Base-by-base conservation (phyloP, 2,888 invertebrate genomes). In the Spisula subtruncata region DNA sequence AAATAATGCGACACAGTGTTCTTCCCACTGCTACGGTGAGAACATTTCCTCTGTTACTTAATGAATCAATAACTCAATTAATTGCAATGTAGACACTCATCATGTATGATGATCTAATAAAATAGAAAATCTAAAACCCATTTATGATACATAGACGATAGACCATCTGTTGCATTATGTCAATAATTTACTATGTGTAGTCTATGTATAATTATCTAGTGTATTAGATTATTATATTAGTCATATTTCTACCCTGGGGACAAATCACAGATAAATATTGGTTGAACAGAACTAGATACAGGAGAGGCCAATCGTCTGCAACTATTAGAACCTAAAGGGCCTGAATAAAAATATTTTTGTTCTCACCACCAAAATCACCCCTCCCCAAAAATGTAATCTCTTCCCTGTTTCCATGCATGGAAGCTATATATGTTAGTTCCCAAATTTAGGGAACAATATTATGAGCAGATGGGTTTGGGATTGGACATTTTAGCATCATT, bases 171-270 rank as follows among this genome's bases (percentile, higher is more conserved):
- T 66, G 60, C 60, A 66, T 0, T n/a, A 8, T 25, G 60, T 66
- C 60, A 66, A 66, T 66, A 66, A 25, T 66, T 25, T 66, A 41
- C 41, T 41, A 41, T 41, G 41, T 41, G 41, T 41, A 41, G n/a
- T 66, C 60, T 66, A 25, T 66, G n/a, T n/a, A 66, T 66, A 25
- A 41, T 41, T n/a, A 66, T n/a, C 25, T 10, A 66, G 25, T 25
- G 5, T 10, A 66, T n/a, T 66, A 25, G 8, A 66, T 66, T 66
- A 66, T 12, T 6, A 6, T n/a, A 66, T 66, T 66, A 66, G 60
- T 25, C 60, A 66, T 66, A 66, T n/a, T 41, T n/a, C 60, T 25
- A 66, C 60, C 60, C 60, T 66, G 25, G 60, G 60, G 60, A 66
- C 60, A 66, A 25, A 66, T 12, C 60, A 25, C 60, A 66, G 60